A percentile compares a stretch with the other conserved stretches of the same genome.
Evolutionary conservation across 1,140 invertebrate genomes (phyloP).

Genomic region (Magallana angulata): DNA sequence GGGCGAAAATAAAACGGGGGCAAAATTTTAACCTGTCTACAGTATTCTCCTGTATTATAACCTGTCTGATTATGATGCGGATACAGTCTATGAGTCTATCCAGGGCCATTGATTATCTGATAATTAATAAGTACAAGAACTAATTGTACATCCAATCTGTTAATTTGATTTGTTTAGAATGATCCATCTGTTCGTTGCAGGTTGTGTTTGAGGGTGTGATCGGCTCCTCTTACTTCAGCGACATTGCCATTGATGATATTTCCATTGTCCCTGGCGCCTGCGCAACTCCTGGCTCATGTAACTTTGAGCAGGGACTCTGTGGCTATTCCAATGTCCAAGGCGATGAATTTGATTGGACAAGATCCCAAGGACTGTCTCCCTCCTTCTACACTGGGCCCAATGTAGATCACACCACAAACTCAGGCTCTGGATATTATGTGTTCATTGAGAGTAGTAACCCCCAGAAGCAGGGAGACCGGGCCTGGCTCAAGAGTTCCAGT

Average conservation of each 20-base stretch:
- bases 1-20: no score
- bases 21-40: no score
- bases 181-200: constrained; percentile 39
- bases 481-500: constrained; percentile 74
- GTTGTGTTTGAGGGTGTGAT: constrained; percentile 66
- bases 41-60: no score
- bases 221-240: constrained; percentile 80
- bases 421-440: constrained; percentile 71
- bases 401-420: constrained; percentile 72
- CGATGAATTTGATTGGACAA: constrained; percentile 75
- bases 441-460: constrained; percentile 74
- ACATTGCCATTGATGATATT: constrained; percentile 88
- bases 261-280: constrained; percentile 58
- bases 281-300: constrained; percentile 64
- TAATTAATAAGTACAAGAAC: no score
- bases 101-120: no score
- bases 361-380: constrained; percentile 62
- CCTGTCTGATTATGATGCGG: no score
- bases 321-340: constrained; percentile 68
- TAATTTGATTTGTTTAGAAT: no score
- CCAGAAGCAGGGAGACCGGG: constrained; percentile 67
- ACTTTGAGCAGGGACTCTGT: constrained; percentile 73
- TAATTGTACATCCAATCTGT: no score
- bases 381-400: constrained; percentile 69
- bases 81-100: no score